Evolutionary conservation across 1,140 invertebrate genomes (phyloP), one percentile per base, ranked within the genome.

Genomic region (Lepidurus apus): DNA sequence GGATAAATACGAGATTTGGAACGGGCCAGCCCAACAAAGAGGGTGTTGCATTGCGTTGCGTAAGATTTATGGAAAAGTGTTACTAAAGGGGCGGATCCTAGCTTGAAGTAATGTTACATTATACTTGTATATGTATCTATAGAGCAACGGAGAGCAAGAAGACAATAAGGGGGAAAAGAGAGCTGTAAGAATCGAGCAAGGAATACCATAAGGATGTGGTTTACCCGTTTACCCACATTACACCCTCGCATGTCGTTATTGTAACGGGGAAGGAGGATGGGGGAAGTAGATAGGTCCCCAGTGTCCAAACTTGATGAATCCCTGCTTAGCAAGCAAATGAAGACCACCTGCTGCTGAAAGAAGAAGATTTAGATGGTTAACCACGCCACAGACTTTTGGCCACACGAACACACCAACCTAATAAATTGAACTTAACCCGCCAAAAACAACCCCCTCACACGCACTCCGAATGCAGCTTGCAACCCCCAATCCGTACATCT

Each of bases 251-350:
- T 65, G 53, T 65, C 53, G 8, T 65, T 65, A 65, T 65, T 65
- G 10, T 65, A 65, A 65, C 17, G 21, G 53, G 53, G 53, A 1
- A 9, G 6, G 21, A n/a, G 2, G n/a, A 21, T 7, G 13, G 53
- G 53, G 5, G 3, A n/a, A 65, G 17, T 65, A 65, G 53, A 21
- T 13, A 65, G 53, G 53, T 21, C 53, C 53, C 13, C 53, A 65
- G 53, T 65, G 53, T 65, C 53, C 53, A 17, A 34, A 65, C 53
- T 21, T 65, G 53, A 65, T 65, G 53, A 65, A 65, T n/a, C 53
- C 53, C 53, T 65, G 53, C 53, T 65, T 65, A 65, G 53, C 53
- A 65, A 65, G 53, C 53, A 65, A 65, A 65, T 65, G 53, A 65
- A 65, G 53, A 65, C 53, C 53, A 11, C 53, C 53, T 65, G 53